These are phyloP conservation scores for Hemistola chrysoprasaria DNA, from an alignment of 2,888 invertebrate genomes.

Conservation along the genomic window DNA sequence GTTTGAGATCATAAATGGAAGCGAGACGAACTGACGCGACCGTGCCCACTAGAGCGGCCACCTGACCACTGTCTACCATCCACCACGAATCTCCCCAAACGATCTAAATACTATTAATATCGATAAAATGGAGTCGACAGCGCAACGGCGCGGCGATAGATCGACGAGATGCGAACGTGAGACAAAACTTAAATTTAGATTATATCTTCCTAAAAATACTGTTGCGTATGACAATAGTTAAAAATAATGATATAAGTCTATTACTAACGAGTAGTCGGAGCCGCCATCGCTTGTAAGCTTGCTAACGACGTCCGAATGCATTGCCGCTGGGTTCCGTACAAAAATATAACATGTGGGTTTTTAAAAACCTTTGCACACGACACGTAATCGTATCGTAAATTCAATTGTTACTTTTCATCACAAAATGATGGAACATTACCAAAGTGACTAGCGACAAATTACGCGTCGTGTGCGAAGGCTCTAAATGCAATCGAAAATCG, in stretches of 20 bases:
- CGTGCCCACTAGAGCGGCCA: constrained; percentile 40
- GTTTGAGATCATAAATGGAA: constrained; percentile 58
- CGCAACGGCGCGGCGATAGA: constrained; percentile 49
- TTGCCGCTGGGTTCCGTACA: constrained; percentile 34
- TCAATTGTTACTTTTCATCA: no score
- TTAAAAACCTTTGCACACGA: no score
- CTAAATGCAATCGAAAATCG: no score
- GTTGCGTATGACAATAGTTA: constrained; percentile 76
- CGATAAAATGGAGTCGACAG: constrained; percentile 47
- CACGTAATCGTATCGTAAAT: no score
- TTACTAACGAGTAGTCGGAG: constrained; percentile 57
- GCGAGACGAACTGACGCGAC: constrained; percentile 38
- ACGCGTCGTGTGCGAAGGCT: no score
- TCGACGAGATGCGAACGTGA: constrained; percentile 42
- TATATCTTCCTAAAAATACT: constrained; percentile 77
- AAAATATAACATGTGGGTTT: constrained; percentile 18
- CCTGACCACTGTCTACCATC: background rate
- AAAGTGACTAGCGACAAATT: no score
- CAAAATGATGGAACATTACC: no score
- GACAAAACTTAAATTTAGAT: constrained; percentile 72
- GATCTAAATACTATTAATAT: constrained; percentile 1
- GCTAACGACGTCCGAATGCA: constrained; percentile 28
- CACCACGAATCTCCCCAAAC: no score
- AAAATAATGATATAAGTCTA: constrained; percentile 80
- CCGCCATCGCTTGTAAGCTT: constrained; percentile 38